Percentiles rank a stretch among this genome's conserved stretches.
phyloP scores from a whole-genome alignment of 2,888 invertebrate genomes.

The Lucinisca nassula region DNA sequence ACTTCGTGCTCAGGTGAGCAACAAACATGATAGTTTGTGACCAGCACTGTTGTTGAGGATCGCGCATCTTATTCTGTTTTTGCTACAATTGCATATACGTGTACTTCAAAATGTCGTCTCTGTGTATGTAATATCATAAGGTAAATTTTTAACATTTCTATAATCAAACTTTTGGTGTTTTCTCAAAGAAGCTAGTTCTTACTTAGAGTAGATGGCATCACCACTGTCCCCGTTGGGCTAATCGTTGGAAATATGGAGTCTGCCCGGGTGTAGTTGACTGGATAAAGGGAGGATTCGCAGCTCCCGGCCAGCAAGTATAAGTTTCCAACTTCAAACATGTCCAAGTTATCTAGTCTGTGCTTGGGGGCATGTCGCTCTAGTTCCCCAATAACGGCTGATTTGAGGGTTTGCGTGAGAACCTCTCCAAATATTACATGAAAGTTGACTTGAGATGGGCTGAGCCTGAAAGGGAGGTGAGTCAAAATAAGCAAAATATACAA shows the following conservation, averaged over 20 bases:
- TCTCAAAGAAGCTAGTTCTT: not conserved
- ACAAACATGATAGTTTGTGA: too few species aligned
- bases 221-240: conserved; percentile 46
- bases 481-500: too few species aligned
- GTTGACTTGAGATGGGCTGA: conserved; percentile 67
- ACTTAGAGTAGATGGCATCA: conserved; percentile 43
- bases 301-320: conserved; percentile 66
- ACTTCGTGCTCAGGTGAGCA: too few species aligned
- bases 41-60: too few species aligned
- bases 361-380: conserved; percentile 65
- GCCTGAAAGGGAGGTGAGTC: too few species aligned
- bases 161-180: too few species aligned
- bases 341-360: conserved; percentile 57
- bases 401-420: conserved; percentile 59
- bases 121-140: too few species aligned
- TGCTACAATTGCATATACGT: too few species aligned
- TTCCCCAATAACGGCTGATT: conserved; percentile 57
- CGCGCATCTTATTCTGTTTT: too few species aligned
- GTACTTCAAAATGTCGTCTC: too few species aligned
- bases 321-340: conserved; percentile 71
- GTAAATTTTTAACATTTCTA: too few species aligned
- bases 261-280: conserved; percentile 70
- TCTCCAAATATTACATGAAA: conserved; percentile 74
- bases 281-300: conserved; percentile 66
- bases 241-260: conserved; percentile 51